A percentile compares a stretch with the other conserved stretches of the same genome.
These are phyloP conservation scores for Ptilonorhynchus violaceus DNA, from an alignment of 2,113 vertebrate genomes.

Conservation along the genomic window DNA sequence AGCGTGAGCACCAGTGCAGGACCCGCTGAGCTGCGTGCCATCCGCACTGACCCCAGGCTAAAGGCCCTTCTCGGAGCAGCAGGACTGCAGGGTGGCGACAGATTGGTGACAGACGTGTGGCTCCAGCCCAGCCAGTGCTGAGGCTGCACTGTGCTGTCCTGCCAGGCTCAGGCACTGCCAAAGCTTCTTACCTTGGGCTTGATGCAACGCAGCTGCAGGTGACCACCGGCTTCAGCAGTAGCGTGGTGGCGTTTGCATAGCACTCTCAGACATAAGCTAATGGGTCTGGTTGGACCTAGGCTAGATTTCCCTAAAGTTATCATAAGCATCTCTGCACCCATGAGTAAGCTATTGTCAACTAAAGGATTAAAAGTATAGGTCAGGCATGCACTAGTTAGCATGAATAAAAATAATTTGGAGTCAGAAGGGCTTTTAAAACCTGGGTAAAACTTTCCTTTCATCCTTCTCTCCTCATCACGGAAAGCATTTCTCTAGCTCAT, in stretches of 20 bases:
- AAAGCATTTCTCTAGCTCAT: background rate
- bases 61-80: background rate
- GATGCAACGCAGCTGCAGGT: background rate
- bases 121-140: background rate
- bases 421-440: background rate
- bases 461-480: background rate
- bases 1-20: background rate
- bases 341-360: background rate
- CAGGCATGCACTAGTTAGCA: background rate
- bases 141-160: background rate
- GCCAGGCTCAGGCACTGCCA: background rate
- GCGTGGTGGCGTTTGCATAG: background rate
- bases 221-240: background rate
- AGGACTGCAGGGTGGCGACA: background rate
- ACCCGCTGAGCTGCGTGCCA: background rate
- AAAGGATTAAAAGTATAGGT: background rate
- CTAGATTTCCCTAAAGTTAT: background rate
- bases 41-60: background rate
- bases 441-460: background rate
- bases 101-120: accelerated
- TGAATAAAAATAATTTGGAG: background rate
- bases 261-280: background rate
- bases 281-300: background rate
- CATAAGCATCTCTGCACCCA: background rate
- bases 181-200: background rate